Evolutionary conservation across 2,113 vertebrate species (phyloP).

Genomic region (Oostethus manadensis): DNA sequence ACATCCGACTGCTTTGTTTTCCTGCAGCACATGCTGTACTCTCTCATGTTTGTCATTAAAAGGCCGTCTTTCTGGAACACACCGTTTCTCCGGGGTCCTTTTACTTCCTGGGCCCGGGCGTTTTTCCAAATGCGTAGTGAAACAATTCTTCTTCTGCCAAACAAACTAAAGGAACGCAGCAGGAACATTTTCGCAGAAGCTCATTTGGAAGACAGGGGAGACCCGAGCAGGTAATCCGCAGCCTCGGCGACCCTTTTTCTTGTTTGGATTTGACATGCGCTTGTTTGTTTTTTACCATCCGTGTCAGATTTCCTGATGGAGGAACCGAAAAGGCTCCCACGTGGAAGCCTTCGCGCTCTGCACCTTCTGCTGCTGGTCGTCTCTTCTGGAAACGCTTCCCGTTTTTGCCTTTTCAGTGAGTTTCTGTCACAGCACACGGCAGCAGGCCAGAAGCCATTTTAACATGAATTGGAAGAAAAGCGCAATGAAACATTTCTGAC

Average conservation of each 20-base stretch:
- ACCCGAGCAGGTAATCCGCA: conserved; percentile 20
- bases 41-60: conserved; percentile 10
- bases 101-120: background rate
- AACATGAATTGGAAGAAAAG: too few species aligned
- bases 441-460: too few species aligned
- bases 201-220: background rate
- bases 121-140: background rate
- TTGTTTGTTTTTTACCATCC: background rate
- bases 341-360: conserved; percentile 1
- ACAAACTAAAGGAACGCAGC: conserved; percentile 24
- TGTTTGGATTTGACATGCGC: background rate
- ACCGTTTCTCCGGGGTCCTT: background rate
- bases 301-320: background rate
- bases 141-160: conserved; percentile 22
- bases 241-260: too few species aligned
- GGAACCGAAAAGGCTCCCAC: conserved; percentile 21
- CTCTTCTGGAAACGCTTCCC: conserved; percentile 4
- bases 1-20: conserved; percentile 5
- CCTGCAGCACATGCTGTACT: conserved; percentile 16
- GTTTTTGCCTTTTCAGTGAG: conserved; percentile 39
- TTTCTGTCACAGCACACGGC: conserved; percentile 18
- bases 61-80: conserved; percentile 9
- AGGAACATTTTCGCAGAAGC: background rate
- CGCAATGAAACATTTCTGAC: too few species aligned
- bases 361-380: conserved; percentile 47